Evolutionary conservation across 2,888 invertebrate species (phyloP), one percentile per base, ranked within the genome.

Genomic region (Drosophila birchii): DNA sequence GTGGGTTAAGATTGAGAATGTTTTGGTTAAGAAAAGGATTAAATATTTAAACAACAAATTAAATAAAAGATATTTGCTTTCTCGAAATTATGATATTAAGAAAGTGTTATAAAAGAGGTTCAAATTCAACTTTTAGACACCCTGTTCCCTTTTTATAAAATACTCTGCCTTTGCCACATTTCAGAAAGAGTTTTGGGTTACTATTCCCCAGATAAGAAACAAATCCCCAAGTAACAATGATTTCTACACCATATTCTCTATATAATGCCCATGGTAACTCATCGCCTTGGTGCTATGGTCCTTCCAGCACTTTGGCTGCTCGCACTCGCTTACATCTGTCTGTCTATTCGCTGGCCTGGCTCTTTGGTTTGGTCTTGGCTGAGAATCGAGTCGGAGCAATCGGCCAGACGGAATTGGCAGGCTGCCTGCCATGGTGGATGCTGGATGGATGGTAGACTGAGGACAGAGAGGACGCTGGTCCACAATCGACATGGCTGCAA

Each of bases 291-390:
- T 47, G 43, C 51, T 18, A 29, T 43, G 43, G 49, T 66, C 58
- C 55, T 66, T 66, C 64, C 54, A 54, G 29, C 47, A 54, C 67
- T 66, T 66, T 49, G 66, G 53, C 55, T 80, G 76, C 59, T 59
- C 55, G 58, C 55, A 70, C 80, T 75, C 80, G 80, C 76, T 75
- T 78, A 82, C 83, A 86, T 80, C 81, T 85, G 80, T 79, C 76
- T 79, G 85, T 80, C 88, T 89, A 79, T 86, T 75, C 71, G 74
- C 64, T 75, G 75, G 58, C 47, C 59, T 26, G 75, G 75, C 58
- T 61, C 55, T 43, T 73, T 12, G 73, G 62, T 23, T 26, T 75
- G 75, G 62, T 61, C 55, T 38, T 57, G 57, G 64, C 32, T 63
- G 66, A 49, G 68, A 68, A 56, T 29, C 69, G 49, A 51, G 44